These are phyloP conservation scores for Thalassarche chlororhynchos DNA, from an alignment of 2,113 vertebrate genomes.

Conservation along the genomic window DNA sequence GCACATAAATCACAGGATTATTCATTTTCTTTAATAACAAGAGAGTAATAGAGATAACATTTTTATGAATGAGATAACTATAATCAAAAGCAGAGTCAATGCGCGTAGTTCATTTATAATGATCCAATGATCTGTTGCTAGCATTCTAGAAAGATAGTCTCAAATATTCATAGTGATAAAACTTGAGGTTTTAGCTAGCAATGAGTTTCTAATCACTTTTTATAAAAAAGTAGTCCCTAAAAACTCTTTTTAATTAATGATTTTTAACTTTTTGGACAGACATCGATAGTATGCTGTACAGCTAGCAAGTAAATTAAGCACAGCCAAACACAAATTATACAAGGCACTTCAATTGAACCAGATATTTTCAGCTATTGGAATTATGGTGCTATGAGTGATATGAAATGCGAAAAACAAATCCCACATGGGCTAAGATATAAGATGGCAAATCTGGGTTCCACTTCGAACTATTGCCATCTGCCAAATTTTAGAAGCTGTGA, in stretches of 20 bases:
- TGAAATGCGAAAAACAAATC: background rate
- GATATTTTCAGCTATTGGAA: background rate
- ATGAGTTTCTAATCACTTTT: background rate
- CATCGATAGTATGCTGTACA: background rate
- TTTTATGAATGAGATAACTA: background rate
- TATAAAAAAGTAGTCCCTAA: background rate
- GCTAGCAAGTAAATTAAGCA: background rate
- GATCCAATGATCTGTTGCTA: background rate
- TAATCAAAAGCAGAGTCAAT: background rate
- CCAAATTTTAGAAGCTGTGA: background rate
- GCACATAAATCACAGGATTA: background rate
- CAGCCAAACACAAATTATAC: background rate
- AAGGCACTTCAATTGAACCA: background rate
- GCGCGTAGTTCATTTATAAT: background rate
- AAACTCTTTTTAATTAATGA: background rate
- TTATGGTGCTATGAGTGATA: background rate
- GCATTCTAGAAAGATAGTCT: background rate
- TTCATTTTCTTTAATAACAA: background rate
- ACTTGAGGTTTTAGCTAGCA: background rate
- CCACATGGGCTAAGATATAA: background rate
- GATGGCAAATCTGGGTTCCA: background rate
- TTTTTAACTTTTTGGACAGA: background rate
- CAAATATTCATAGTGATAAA: background rate
- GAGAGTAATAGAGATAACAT: background rate
- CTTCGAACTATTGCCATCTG: background rate